Base-by-base conservation (phyloP, 2,888 invertebrate genomes). In the Amiota mariae region DNA sequence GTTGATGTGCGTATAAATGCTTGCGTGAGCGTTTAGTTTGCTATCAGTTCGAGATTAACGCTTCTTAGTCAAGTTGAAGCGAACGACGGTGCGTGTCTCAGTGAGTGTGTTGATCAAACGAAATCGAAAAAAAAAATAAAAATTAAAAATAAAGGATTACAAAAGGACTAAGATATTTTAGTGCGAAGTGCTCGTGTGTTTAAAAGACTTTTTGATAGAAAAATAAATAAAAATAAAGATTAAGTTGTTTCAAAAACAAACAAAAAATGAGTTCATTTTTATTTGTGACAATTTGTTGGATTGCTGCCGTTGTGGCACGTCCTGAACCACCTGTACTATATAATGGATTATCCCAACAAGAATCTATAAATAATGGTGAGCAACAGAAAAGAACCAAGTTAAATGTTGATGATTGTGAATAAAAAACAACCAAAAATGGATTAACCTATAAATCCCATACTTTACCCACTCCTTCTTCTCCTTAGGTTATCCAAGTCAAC, bases 261-360 rank as follows among this genome's bases (percentile, higher is more conserved):
- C n/a, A n/a, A 10, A 51, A 75, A 79, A 90, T 90, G 90, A 86
- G 87, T 84, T 81, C 79, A 46, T 88, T 85, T 71, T 82, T 87
- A 79, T 82, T 90, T 74, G 80, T 89, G 67, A 80, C 74, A 78
- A 81, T 87, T 76, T 88, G 86, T 80, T 82, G 89, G 79, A 79
- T 87, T 73, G 84, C 84, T 76, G 82, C 82, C 72, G 79, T 81
- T 75, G 82, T 82, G 73, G 89, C 88, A 57, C 88, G 84, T 78
- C 89, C 90, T 72, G 89, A 90, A 79, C 88, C 88, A 46, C 86
- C 87, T 12, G 87, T 78, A 73, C 77, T 79, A 72, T 88, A 87
- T 73, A 91, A 91, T 49, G 87, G 85, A 81, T 82, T 86, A 80
- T 80, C 83, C 46, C 79, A 80, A 78, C 89, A 89, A 89, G 86